Base-by-base conservation (phyloP, 1,140 invertebrate species). In the Antheraea pernyi region DNA sequence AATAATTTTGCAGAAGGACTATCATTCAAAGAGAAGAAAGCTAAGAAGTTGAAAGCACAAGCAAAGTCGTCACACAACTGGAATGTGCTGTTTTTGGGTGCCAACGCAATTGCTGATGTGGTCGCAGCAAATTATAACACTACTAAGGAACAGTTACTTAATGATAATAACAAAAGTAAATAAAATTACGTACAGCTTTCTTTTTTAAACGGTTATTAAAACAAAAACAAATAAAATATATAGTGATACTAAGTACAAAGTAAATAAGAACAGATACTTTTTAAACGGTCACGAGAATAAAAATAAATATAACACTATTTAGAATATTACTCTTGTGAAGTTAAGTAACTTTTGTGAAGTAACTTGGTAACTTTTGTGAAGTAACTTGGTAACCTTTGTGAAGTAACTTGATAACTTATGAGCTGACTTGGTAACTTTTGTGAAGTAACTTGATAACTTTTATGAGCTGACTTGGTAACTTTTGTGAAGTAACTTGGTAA, bases 21-120 rank as follows among this genome's bases (percentile, higher is more conserved):
- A 4, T 95, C 94, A 53, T 99, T 95, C 75, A 99, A 99, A 89
- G 94, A 97, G 75, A 97, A 98, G 81, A 98, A 99, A 90, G 94
- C 94, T 16, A 88, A 95, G 48, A 95, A 98, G 86, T 85, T 95
- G 69, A 99, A 99, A 92, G 93, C 94, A 37, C 93, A 94, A 75
- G 96, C 97, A 0, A 94, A 94, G 19, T 96, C 95, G 4, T 95
- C 97, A 0, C 96, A 98, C 82, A 99, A 98, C 87, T 99, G 99
- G 99, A 99, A 99, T 90, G 95, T 98, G 0, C 85, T 99, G 10
- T 99, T 99, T 88, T 93, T 99, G 48, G 98, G 98, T 0, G 94
- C 96, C 22, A 98, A 99, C 93, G 98, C 98, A 5, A 96, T 99
- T 0, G 98, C 98, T 0, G 97, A 99, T 82, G 94, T 98, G 0